A percentile compares a stretch with the other conserved stretches of the same genome.
phyloP scores from a whole-genome alignment of 1,140 invertebrate species.

The Anoplolepis gracilipes region DNA sequence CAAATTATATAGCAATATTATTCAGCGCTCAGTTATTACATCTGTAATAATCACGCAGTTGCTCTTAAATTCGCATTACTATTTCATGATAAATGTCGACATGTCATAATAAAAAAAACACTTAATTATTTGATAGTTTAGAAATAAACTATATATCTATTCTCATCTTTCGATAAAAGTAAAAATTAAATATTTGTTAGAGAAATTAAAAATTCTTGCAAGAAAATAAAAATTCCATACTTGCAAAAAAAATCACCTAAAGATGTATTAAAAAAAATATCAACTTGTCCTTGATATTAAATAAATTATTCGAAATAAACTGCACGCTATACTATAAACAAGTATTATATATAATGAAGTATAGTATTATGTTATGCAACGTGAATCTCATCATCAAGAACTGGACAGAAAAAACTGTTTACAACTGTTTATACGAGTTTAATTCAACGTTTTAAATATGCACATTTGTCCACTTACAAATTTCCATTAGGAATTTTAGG shows the following conservation, averaged over 20 bases:
- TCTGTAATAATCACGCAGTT: neutral
- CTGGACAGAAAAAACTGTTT: neutral
- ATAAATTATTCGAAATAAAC: neutral
- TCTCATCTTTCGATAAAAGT: neutral
- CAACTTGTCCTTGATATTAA: neutral
- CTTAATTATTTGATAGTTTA: neutral
- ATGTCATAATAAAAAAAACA: neutral
- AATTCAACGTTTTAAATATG: neutral
- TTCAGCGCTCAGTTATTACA: neutral
- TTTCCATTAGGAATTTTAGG: neutral
- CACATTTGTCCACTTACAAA: neutral
- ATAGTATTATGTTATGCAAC: neutral
- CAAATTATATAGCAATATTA: neutral
- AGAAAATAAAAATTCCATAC: neutral
- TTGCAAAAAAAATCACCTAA: neutral
- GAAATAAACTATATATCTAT: neutral
- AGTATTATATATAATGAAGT: too few relatives aligned
- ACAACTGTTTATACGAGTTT: neutral
- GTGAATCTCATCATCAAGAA: neutral
- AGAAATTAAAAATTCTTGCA: neutral
- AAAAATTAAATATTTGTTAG: neutral
- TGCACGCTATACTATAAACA: neutral
- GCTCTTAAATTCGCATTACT: constrained; percentile 1
- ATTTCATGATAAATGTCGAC: neutral
- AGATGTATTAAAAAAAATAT: neutral